Evolutionary conservation across 2,797 vertebrate species (phyloP), one percentile per base, ranked within the genome.

Genomic region (Lithobates sylvaticus): DNA sequence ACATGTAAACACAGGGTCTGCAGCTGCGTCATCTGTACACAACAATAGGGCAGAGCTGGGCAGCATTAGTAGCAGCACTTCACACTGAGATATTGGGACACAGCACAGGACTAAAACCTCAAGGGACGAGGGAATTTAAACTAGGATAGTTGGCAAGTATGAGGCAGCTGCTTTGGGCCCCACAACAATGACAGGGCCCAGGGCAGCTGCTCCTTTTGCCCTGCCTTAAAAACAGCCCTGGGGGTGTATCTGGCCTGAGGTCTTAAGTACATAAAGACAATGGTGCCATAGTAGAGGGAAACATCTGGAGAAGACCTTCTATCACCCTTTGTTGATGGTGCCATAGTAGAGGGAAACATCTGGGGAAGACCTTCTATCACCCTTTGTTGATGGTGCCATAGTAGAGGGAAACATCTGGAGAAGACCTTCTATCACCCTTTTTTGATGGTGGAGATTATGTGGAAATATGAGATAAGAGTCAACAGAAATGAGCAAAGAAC

Each of bases 261-360:
- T 16, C 68, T 34, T 18, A 78, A n/a, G 16, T 78, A 84, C 75
- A 84, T 84, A 21, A 84, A 78, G 15, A 71, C 27, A 10, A 78
- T 78, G 26, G 76, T 34, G n/a, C n/a, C n/a, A 34, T 78, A 84
- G 68, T 78, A 84, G 2, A 84, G 68, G 9, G 76, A 78, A 84
- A 76, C 84, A 86, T 6, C 72, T 86, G 26, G 84, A 86, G 34
- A 86, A 86, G 3, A 73, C 69, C 26, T 86, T 86, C n/a, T 47
- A n/a, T n/a, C 78, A 39, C 0, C 84, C 84, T 70, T 32, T 34
- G 34, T 8, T 44, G 16, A 86, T 86, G 32, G 78, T 61, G 65
- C n/a, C n/a, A 34, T 78, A 84, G 68, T 78, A 84, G 2, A 84
- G 68, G 9, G 76, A 78, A 84, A 76, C 84, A 86, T 6, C 72